Evolutionary conservation across 2,797 vertebrate genomes (phyloP).

Genomic region (Heterohyrax brucei): DNA sequence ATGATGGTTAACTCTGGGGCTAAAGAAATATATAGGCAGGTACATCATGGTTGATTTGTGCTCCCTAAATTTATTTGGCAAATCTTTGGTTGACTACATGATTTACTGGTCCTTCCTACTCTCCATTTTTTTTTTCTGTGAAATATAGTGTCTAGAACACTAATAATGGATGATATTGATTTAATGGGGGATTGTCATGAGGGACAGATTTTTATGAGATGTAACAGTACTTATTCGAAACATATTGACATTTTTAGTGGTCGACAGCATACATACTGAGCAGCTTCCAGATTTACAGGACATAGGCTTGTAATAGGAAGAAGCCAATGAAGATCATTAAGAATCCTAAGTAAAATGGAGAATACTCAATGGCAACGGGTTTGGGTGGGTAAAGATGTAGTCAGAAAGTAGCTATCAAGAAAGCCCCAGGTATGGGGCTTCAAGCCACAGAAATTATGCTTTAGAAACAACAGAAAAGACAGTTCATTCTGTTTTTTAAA

Average conservation of each 20-base stretch:
- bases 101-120: conserved; percentile 40
- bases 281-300: conserved; percentile 68
- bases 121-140: conserved; percentile 50
- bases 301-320: conserved; percentile 14
- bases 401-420: conserved; percentile 60
- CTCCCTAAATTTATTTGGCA: conserved; percentile 50
- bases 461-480: conserved; percentile 58
- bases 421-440: conserved; percentile 28
- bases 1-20: not conserved
- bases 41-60: conserved; percentile 36
- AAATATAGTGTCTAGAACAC: conserved; percentile 61
- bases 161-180: conserved; percentile 75
- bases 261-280: conserved; percentile 56
- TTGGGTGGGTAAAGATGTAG: not conserved
- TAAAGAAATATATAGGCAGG: conserved; percentile 14
- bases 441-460: not conserved
- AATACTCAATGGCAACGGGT: conserved; percentile 38
- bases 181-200: conserved; percentile 64
- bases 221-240: conserved; percentile 71
- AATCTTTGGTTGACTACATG: conserved; percentile 63
- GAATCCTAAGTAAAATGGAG: not conserved
- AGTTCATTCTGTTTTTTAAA: conserved; percentile 57
- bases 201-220: conserved; percentile 73
- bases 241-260: conserved; percentile 73
- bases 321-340: conserved; percentile 53